Evolutionary conservation across 2,113 vertebrate species (phyloP).

Genomic region (Mus spicilegus): DNA sequence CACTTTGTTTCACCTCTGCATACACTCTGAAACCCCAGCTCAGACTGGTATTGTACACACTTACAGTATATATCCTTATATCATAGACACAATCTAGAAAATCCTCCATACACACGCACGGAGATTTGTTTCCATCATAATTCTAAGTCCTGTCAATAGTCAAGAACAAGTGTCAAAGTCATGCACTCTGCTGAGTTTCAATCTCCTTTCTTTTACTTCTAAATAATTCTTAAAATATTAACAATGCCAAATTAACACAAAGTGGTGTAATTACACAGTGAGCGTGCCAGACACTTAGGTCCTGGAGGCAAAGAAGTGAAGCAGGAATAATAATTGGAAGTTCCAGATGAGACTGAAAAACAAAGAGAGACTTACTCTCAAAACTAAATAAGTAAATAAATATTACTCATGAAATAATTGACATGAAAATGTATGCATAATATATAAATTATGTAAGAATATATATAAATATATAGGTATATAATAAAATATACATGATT

Average conservation of each 20-base stretch:
- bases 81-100: not conserved
- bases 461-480: no score
- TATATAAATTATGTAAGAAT: no score
- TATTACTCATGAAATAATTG: not conserved
- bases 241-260: not conserved
- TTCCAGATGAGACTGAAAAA: not conserved
- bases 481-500: not conserved
- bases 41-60: not conserved
- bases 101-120: not conserved
- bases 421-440: no score
- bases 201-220: not conserved
- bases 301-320: not conserved
- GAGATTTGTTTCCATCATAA: not conserved
- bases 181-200: not conserved
- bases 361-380: not conserved
- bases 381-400: not conserved
- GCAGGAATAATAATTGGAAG: not conserved
- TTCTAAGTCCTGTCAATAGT: not conserved
- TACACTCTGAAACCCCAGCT: no score
- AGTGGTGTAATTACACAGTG: fast-evolving
- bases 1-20: not conserved
- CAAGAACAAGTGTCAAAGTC: not conserved
- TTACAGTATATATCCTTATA: not conserved
- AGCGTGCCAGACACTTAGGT: not conserved
- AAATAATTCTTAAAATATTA: not conserved